Conservation (phyloP, 2,888 invertebrate genomes). For the Schizaphis graminum region DNA sequence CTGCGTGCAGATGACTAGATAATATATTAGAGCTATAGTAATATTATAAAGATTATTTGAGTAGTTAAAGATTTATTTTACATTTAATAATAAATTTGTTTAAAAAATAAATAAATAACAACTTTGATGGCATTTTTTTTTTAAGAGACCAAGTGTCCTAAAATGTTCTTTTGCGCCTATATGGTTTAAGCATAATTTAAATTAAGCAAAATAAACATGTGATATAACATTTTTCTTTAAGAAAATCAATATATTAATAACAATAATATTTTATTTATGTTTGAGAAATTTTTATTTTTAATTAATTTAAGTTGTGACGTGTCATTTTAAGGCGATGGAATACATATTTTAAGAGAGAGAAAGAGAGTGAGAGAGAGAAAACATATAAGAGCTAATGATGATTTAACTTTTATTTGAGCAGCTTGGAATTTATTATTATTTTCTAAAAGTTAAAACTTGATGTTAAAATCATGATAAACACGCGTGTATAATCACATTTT, state of each 20-base stretch:
- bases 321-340: not conserved
- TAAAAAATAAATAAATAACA: not conserved
- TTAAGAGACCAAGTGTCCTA: no score
- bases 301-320: not conserved
- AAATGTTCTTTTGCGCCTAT: not conserved
- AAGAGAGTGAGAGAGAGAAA: not conserved
- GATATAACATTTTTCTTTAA: not conserved
- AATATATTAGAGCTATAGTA: not conserved
- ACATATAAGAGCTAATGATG: not conserved
- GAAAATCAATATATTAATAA: not conserved
- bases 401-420: constrained; percentile 36
- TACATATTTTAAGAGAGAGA: not conserved
- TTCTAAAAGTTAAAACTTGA: not conserved
- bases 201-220: not conserved
- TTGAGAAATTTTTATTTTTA: not conserved
- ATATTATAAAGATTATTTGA: not conserved
- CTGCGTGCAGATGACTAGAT: not conserved
- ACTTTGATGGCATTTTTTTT: not conserved
- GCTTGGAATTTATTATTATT: constrained; percentile 20
- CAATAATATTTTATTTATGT: not conserved
- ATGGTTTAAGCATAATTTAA: no score
- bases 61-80: not conserved
- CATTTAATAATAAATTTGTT: not conserved
- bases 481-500: not conserved
- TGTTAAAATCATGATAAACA: not conserved